phyloP scores from a whole-genome alignment of 2,113 vertebrate species.

The Channa argus region DNA sequence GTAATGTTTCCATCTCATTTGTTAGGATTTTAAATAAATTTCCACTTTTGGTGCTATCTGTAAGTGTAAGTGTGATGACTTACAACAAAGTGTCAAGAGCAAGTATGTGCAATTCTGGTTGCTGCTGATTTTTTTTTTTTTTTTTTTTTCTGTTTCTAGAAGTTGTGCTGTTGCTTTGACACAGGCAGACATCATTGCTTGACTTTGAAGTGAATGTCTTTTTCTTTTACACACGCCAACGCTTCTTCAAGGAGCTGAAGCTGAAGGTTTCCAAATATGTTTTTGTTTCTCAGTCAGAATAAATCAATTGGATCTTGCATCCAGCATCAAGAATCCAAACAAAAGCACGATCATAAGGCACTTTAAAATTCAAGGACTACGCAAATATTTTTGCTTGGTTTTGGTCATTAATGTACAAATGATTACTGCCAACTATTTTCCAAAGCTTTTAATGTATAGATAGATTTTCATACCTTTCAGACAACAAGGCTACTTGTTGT shows the following conservation, averaged over 20 bases:
- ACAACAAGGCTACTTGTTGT: too few species aligned
- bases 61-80: slow-evolving; percentile 36
- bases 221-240: slow-evolving; percentile 37
- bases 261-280: slow-evolving; percentile 46
- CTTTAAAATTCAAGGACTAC: slow-evolving; percentile 22
- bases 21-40: slow-evolving; percentile 49
- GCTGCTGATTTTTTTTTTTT: slow-evolving; percentile 10
- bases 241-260: slow-evolving; percentile 37
- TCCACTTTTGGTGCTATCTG: slow-evolving; percentile 24
- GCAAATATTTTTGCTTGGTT: background rate
- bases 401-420: slow-evolving; percentile 13
- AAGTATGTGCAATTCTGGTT: slow-evolving; percentile 38
- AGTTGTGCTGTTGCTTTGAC: slow-evolving; percentile 46
- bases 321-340: slow-evolving; percentile 6
- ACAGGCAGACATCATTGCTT: slow-evolving; percentile 36
- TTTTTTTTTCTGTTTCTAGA: slow-evolving; percentile 17
- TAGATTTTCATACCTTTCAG: background rate
- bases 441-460: background rate
- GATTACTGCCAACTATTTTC: background rate
- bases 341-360: background rate
- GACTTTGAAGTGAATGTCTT: slow-evolving; percentile 49
- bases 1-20: background rate
- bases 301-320: slow-evolving; percentile 31
- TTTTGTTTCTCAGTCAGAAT: slow-evolving; percentile 38
- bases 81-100: slow-evolving; percentile 34